Evolutionary conservation across 1,140 invertebrate genomes (phyloP).

Genomic region (Ooceraea biroi): DNA sequence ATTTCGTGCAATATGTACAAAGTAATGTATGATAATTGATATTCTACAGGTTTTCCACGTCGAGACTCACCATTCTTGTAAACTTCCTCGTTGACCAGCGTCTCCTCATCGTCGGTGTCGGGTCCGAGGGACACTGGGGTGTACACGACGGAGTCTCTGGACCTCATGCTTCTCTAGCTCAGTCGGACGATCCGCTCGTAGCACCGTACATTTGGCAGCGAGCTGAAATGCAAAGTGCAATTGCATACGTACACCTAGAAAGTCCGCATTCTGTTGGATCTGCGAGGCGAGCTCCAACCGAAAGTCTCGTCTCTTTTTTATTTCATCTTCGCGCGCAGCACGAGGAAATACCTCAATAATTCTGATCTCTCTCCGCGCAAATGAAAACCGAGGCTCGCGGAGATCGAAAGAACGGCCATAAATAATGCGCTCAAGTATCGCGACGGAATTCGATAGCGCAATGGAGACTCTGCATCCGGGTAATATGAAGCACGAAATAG

Average conservation of each 20-base stretch:
- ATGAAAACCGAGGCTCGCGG: neutral
- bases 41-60: neutral
- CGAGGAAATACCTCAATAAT: neutral
- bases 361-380: neutral
- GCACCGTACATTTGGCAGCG: constrained; percentile 42
- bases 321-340: neutral
- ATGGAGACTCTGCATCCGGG: too few relatives aligned
- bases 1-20: neutral
- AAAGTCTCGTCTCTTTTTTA: neutral
- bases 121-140: constrained; percentile 85
- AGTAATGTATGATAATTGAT: neutral
- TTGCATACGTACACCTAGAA: neutral
- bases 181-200: neutral
- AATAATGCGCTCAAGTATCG: neutral
- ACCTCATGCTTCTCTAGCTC: constrained; percentile 78
- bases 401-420: neutral
- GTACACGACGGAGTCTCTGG: constrained; percentile 84
- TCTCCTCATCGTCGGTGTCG: constrained; percentile 85
- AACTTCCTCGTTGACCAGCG: constrained; percentile 84
- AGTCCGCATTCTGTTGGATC: neutral
- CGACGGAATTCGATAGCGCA: too few relatives aligned
- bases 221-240: constrained; percentile 54
- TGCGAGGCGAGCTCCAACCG: neutral
- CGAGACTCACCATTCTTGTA: constrained; percentile 84
- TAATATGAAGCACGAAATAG: constrained; percentile 18